Evolutionary conservation across 2,888 invertebrate genomes (phyloP).

Genomic region (Lithosia quadra): DNA sequence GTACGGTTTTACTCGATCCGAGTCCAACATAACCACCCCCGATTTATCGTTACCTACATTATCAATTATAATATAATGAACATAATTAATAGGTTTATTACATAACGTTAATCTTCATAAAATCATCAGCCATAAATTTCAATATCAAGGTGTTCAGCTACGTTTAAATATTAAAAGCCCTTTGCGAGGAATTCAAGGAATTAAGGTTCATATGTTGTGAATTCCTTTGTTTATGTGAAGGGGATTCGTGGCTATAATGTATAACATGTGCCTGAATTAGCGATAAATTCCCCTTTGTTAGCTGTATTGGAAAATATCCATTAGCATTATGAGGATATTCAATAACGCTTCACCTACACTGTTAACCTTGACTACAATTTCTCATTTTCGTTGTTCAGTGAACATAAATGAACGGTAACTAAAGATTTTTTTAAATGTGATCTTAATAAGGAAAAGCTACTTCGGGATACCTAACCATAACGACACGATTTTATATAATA

Average conservation of each 20-base stretch:
- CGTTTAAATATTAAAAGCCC: constrained; percentile 14
- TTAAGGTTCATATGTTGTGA: constrained; percentile 14
- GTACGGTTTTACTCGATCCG: too few species aligned
- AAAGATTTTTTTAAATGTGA: not conserved
- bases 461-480: not conserved
- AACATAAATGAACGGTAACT: not conserved
- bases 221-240: constrained; percentile 19
- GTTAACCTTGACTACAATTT: constrained; percentile 4
- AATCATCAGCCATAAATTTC: not conserved
- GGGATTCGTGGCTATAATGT: constrained; percentile 4
- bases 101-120: not conserved
- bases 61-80: not conserved
- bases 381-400: not conserved
- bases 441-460: not conserved
- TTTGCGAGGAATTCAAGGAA: constrained; percentile 27
- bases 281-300: not conserved
- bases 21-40: too few species aligned
- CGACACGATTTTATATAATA: not conserved
- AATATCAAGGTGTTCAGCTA: constrained; percentile 12
- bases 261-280: not conserved
- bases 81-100: not conserved
- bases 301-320: not conserved
- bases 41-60: too few species aligned
- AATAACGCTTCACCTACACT: not conserved
- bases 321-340: constrained; percentile 7